Evolutionary conservation across 2,113 vertebrate species (phyloP), one percentile per base, ranked within the genome.

Genomic region (Engystomops pustulosus): DNA sequence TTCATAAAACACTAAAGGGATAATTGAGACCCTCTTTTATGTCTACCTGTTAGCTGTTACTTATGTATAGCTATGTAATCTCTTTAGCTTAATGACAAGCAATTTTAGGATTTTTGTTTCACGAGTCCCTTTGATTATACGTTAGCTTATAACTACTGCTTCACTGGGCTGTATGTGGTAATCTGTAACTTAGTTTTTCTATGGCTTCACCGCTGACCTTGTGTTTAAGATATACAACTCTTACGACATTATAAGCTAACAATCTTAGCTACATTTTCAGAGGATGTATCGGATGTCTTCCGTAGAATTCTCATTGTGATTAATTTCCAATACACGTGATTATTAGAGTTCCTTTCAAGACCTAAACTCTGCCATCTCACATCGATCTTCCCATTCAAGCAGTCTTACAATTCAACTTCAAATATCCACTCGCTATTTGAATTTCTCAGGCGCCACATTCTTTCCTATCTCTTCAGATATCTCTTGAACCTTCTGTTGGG

Each of bases 351-450:
- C 45, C 45, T 80, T 80, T 80, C 23, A 80, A 80, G 32, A 67
- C 25, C 18, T 69, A 80, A 68, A 51, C 30, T 30, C 51, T 41
- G 67, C 15, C 34, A 71, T 81, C 65, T 83, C 25, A 51, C 81
- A 83, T 75, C 55, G 53, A 74, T 83, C 38, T 62, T 75, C 38
- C 55, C 10, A 83, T 83, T 75, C 38, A 74, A 62, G 20, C 65
- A 72, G 53, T 25, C 41, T 75, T 10, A n/a, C 70, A 74, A 58
- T 38, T 47, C 53, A 72, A 60, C 81, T 45, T 72, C 70, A 72
- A 83, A 74, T 74, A 83, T 83, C 53, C 51, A 74, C 25, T 83
- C 65, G 32, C 62, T 75, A 44, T 74, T 71, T 81, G 80, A 81
- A 69, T 71, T 41, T 81, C 44, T 58, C 34, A 44, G 32, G 55